phyloP scores from a whole-genome alignment of 2,113 vertebrate genomes.

The Haemorhous mexicanus region DNA sequence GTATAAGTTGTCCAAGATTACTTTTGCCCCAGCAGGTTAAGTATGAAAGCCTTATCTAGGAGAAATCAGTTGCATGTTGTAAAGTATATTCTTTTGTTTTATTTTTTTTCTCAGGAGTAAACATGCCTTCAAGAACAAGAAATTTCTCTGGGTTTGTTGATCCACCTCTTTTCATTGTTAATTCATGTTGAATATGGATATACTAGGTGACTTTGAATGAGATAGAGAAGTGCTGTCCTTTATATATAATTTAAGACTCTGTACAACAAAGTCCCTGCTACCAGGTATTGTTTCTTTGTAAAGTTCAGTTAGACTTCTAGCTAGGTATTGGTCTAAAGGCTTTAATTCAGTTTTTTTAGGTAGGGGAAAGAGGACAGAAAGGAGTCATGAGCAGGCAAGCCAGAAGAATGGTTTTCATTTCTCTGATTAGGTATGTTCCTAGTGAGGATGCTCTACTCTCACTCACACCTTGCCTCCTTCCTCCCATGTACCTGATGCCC shows the following conservation, averaged over 20 bases:
- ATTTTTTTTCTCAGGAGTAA: not conserved
- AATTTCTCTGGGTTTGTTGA: not conserved
- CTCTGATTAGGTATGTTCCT: not conserved
- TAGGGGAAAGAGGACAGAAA: not conserved
- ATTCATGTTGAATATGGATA: not conserved
- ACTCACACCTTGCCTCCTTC: not conserved
- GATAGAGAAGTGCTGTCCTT: not conserved
- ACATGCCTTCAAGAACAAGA: not conserved
- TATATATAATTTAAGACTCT: not conserved
- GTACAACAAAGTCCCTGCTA: not conserved
- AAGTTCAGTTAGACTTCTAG: not conserved
- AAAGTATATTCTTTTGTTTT: not conserved
- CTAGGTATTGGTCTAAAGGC: not conserved
- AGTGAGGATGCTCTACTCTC: not conserved
- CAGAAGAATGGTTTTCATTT: not conserved
- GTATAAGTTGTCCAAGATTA: not conserved
- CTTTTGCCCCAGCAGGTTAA: not conserved
- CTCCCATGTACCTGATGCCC: not conserved
- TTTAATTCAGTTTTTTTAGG: not conserved
- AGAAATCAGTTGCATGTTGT: not conserved
- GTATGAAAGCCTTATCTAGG: not conserved
- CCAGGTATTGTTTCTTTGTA: not conserved
- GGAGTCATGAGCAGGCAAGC: not conserved
- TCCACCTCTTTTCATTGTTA: not conserved
- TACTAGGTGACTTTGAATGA: not conserved